phyloP scores from a whole-genome alignment of 1,140 invertebrate genomes.

The Mya arenaria region DNA sequence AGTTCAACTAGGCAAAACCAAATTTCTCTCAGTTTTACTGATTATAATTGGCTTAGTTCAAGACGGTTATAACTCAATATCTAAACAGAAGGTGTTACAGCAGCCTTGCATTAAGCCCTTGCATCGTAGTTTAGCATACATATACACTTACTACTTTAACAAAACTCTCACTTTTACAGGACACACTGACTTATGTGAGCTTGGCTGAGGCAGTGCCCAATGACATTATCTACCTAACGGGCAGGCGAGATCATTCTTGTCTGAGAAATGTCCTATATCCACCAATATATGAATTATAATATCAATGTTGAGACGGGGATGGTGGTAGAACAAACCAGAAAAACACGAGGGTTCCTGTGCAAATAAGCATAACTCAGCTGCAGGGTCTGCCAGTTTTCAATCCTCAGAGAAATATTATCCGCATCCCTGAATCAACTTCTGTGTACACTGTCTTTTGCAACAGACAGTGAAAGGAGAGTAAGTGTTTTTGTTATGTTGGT shows the following conservation, averaged over 20 bases:
- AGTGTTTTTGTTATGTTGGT: too few relatives aligned
- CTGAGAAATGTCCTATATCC: slow-evolving; percentile 7
- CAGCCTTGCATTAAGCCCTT: too few relatives aligned
- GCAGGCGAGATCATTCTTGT: slow-evolving; percentile 61
- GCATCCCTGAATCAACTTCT: slow-evolving; percentile 55
- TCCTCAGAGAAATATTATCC: slow-evolving; percentile 41
- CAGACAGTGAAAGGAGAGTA: slow-evolving; percentile 34
- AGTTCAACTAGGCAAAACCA: too few relatives aligned
- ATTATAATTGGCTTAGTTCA: too few relatives aligned
- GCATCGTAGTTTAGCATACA: too few relatives aligned
- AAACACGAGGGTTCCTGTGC: slow-evolving; percentile 33
- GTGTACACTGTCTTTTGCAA: slow-evolving; percentile 23
- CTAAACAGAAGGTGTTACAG: too few relatives aligned
- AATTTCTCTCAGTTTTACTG: too few relatives aligned
- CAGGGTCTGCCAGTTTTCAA: slow-evolving; percentile 62
- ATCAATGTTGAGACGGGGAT: slow-evolving; percentile 60
- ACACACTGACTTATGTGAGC: slow-evolving; percentile 21
- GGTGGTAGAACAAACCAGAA: slow-evolving; percentile 23
- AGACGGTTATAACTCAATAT: too few relatives aligned
- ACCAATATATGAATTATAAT: not conserved
- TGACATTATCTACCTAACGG: slow-evolving; percentile 65
- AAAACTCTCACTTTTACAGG: slow-evolving; percentile 14
- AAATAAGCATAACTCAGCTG: slow-evolving; percentile 48
- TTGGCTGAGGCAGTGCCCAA: not conserved
- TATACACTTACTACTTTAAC: too few relatives aligned